Conservation (phyloP, 2,113 vertebrate genomes). For the Cynocephalus volans region DNA sequence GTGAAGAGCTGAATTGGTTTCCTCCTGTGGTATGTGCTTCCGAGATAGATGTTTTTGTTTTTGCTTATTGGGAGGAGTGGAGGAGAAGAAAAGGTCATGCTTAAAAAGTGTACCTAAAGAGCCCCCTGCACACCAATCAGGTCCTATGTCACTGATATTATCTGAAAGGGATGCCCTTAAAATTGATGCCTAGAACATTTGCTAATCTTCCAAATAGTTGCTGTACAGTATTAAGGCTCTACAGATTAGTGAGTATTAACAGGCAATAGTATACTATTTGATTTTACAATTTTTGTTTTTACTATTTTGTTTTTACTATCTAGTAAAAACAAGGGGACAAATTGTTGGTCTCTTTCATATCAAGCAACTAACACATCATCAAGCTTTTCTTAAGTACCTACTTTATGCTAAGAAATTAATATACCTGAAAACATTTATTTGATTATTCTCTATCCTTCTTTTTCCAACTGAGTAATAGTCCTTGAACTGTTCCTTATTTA, state of each 20-base stretch:
- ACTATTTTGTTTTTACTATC: no score
- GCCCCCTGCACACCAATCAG: background rate
- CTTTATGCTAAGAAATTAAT: constrained; percentile 54
- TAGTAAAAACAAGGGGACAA: background rate
- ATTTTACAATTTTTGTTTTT: no score
- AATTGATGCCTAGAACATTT: background rate
- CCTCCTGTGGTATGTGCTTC: background rate
- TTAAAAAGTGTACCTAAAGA: background rate
- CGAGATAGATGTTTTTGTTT: background rate
- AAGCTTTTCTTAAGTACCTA: background rate
- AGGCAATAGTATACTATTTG: background rate
- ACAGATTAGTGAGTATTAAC: background rate
- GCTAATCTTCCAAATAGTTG: background rate
- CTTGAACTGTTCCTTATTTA: constrained; percentile 65
- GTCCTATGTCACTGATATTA: background rate
- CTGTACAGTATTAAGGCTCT: background rate
- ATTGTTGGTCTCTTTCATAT: background rate
- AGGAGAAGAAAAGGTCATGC: background rate
- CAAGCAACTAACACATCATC: constrained; percentile 40
- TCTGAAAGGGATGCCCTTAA: background rate
- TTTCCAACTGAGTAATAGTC: constrained; percentile 28
- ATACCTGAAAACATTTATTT: constrained; percentile 46
- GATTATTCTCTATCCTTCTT: constrained; percentile 43
- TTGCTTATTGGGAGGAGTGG: background rate
- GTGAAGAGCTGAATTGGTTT: background rate